Percentiles rank a stretch among this genome's conserved stretches.
These are phyloP conservation scores for Drosophila greeni DNA, from an alignment of 2,888 invertebrate species.

Conservation along the genomic window DNA sequence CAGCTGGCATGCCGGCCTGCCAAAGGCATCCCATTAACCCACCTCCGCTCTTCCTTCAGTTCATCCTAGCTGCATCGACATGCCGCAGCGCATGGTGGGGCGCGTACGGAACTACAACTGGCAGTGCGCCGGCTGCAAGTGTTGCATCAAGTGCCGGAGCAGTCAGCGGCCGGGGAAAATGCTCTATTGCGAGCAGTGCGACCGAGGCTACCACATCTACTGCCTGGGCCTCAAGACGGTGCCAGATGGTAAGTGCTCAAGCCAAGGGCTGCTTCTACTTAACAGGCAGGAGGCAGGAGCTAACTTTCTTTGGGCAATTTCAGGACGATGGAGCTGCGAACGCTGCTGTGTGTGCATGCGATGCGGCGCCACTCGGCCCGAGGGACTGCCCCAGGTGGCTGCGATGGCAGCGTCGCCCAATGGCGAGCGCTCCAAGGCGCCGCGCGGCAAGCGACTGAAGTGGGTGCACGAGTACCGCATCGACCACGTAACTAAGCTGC, in stretches of 20 bases:
- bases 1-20: background rate
- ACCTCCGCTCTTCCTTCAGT: conserved; percentile 78
- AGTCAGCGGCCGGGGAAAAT: conserved; percentile 92
- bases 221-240: conserved; percentile 90
- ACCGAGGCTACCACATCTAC: conserved; percentile 95
- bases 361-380: conserved; percentile 81
- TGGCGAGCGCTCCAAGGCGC: conserved; percentile 18
- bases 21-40: background rate
- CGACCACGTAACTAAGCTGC: conserved; percentile 77
- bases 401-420: conserved; percentile 6
- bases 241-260: conserved; percentile 83
- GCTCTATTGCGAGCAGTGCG: conserved; percentile 96
- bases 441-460: conserved; percentile 71
- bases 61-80: conserved; percentile 92
- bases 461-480: conserved; percentile 78
- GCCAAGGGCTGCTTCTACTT: background rate
- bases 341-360: conserved; percentile 86
- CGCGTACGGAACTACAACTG: conserved; percentile 92
- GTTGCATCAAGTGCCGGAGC: conserved; percentile 90
- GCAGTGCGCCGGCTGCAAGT: conserved; percentile 96
- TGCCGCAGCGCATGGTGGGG: conserved; percentile 89
- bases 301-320: conserved; percentile 3
- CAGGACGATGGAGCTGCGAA: conserved; percentile 91
- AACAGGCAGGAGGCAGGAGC: background rate
- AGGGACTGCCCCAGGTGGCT: conserved; percentile 72